Evolutionary conservation across 92 coral and sea anemone species (phyloP).

Genomic region (Zoanthus sansibaricus): DNA sequence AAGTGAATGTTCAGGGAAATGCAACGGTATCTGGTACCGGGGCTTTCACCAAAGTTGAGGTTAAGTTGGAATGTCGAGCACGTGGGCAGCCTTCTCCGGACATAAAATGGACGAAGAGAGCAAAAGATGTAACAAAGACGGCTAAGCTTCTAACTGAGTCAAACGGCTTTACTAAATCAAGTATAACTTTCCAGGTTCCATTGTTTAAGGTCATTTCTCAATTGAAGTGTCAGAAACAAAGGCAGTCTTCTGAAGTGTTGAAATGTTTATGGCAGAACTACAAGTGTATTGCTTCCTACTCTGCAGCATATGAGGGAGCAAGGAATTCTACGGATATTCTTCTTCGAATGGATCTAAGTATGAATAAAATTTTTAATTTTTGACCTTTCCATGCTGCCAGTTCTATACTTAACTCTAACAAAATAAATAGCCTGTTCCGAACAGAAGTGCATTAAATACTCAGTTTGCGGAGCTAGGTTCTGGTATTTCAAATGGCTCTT

Average conservation of each 20-base stretch:
- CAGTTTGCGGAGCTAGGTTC: no score
- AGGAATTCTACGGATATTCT: neutral
- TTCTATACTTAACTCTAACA: no score
- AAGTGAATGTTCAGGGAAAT: neutral
- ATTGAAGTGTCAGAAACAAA: neutral
- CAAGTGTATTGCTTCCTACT: constrained; percentile 11
- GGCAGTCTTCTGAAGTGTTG: neutral
- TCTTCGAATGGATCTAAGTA: neutral
- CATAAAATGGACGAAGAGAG: neutral
- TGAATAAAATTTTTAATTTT: no score
- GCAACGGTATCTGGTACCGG: neutral
- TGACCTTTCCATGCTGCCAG: no score
- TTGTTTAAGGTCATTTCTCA: neutral
- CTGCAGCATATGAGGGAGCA: neutral
- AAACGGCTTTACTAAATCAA: neutral
- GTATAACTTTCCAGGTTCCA: neutral
- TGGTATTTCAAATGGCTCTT: no score
- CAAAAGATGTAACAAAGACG: neutral
- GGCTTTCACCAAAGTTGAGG: neutral
- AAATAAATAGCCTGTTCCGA: no score
- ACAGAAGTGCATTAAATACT: no score
- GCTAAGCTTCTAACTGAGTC: neutral
- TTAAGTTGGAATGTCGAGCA: neutral
- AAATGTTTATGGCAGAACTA: neutral
- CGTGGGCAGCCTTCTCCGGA: constrained; percentile 20